These are phyloP conservation scores for Trichopria drosophilae DNA, from an alignment of 2,888 invertebrate genomes.

Conservation along the genomic window DNA sequence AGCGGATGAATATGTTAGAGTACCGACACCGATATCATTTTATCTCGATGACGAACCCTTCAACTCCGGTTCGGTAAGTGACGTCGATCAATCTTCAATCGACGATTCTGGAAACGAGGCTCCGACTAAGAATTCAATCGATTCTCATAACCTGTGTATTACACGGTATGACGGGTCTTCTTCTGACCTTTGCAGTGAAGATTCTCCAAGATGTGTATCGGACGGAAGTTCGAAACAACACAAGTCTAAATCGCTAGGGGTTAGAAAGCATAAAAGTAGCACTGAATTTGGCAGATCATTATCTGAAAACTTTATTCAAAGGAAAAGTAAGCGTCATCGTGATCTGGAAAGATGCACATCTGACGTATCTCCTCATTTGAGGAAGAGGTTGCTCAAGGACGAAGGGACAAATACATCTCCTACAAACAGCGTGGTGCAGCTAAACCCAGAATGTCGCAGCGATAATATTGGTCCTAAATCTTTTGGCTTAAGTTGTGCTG, in stretches of 20 bases:
- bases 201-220: no score
- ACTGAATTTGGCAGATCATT: slow-evolving; percentile 50
- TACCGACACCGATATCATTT: slow-evolving; percentile 51
- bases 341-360: slow-evolving; percentile 51
- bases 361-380: slow-evolving; percentile 46
- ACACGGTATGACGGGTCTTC: slow-evolving; percentile 38
- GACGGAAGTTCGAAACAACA: slow-evolving; percentile 24
- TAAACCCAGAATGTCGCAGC: no score
- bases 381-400: slow-evolving; percentile 39
- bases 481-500: no score
- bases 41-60: slow-evolving; percentile 41
- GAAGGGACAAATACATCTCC: slow-evolving; percentile 54
- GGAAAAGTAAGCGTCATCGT: slow-evolving; percentile 44
- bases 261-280: no score
- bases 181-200: no score
- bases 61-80: slow-evolving; percentile 40
- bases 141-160: no score
- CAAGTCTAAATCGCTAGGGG: slow-evolving; percentile 44
- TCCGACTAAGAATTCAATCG: no score
- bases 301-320: slow-evolving; percentile 21
- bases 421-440: slow-evolving; percentile 41
- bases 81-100: slow-evolving; percentile 45
- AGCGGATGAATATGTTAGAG: slow-evolving; percentile 43
- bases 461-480: no score
- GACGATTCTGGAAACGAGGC: slow-evolving; percentile 51